These are phyloP conservation scores for Cinara cedri DNA, from an alignment of 2,888 invertebrate species.

Conservation along the genomic window DNA sequence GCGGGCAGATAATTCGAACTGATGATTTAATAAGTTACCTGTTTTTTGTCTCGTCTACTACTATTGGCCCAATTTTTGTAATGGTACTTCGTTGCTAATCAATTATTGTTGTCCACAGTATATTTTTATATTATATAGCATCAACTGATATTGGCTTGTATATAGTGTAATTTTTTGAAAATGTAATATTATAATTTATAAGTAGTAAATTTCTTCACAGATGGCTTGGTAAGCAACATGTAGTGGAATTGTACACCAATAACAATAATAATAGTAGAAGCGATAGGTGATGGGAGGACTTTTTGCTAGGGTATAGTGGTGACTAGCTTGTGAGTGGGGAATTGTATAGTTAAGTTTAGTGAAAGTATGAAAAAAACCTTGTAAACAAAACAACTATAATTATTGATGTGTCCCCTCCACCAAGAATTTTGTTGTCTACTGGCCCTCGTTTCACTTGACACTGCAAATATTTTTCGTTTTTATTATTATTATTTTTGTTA, in stretches of 20 bases:
- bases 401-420: conserved; percentile 13
- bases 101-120: background rate
- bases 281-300: no score
- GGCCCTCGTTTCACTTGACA: background rate
- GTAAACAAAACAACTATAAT: conserved; percentile 34
- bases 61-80: conserved; percentile 22
- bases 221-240: background rate
- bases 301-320: background rate
- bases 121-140: background rate
- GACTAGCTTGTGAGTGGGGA: no score
- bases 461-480: conserved; percentile 10
- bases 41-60: conserved; percentile 13
- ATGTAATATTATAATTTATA: no score
- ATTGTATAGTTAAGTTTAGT: conserved; percentile 11
- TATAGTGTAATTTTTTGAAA: no score
- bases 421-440: conserved; percentile 25
- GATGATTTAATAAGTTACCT: conserved; percentile 33
- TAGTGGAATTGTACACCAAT: no score
- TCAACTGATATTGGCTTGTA: no score
- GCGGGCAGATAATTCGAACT: background rate
- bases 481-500: conserved; percentile 8
- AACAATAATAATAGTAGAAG: no score
- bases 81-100: background rate
- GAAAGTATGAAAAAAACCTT: conserved; percentile 52
- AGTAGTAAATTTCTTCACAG: no score